phyloP scores from a whole-genome alignment of 2,797 vertebrate genomes.

The Tachyglossus aculeatus region DNA sequence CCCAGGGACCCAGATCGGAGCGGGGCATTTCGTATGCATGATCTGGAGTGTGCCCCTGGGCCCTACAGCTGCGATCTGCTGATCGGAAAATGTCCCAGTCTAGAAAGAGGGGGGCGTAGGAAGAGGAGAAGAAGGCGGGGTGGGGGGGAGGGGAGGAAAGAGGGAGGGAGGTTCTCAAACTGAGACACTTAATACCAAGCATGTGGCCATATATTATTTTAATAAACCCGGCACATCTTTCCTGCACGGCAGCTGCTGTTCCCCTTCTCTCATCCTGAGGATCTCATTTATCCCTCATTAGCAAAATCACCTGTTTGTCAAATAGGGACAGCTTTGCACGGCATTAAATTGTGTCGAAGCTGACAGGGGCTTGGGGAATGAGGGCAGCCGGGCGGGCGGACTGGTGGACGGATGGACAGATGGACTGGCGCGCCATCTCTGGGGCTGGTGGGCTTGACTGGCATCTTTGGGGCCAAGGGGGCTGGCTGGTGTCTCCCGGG shows the following conservation, averaged over 20 bases:
- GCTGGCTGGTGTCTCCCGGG: too few relatives aligned
- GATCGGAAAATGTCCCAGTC: conserved; percentile 57
- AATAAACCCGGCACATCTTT: conserved; percentile 73
- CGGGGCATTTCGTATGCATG: conserved; percentile 26
- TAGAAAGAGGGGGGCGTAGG: background rate
- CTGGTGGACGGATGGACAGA: too few relatives aligned
- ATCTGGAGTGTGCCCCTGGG: conserved; percentile 31
- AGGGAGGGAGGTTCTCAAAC: conserved; percentile 56
- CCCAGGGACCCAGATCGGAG: too few relatives aligned
- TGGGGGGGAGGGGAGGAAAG: background rate
- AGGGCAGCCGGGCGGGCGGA: background rate
- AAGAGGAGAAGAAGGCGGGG: background rate
- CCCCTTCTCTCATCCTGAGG: conserved; percentile 68
- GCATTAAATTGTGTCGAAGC: conserved; percentile 65
- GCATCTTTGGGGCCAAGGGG: too few relatives aligned
- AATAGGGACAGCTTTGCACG: conserved; percentile 73
- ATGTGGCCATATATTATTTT: conserved; percentile 76
- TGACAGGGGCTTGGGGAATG: conserved; percentile 23
- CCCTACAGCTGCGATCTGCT: conserved; percentile 47
- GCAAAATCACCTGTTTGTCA: conserved; percentile 82
- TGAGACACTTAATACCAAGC: conserved; percentile 60
- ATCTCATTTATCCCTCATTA: conserved; percentile 82
- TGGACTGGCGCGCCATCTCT: too few relatives aligned
- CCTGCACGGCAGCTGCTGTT: conserved; percentile 76
- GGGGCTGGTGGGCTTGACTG: too few relatives aligned